Percentiles rank a stretch among this genome's conserved stretches.
Evolutionary conservation across 2,113 vertebrate species (phyloP).

Genomic region (Acinonyx jubatus): DNA sequence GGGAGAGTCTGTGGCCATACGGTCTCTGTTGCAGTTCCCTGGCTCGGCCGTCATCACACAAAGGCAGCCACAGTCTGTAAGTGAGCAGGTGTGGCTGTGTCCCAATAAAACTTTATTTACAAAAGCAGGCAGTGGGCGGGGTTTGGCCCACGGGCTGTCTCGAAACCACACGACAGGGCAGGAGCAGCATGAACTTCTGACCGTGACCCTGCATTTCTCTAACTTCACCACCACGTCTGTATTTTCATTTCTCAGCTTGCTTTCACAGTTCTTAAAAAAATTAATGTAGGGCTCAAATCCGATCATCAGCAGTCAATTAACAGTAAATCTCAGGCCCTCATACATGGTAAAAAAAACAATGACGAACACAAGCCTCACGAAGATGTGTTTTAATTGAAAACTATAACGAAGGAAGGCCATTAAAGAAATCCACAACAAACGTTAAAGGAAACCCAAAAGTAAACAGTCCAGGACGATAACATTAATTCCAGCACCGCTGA

Average conservation of each 20-base stretch:
- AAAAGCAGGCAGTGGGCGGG: background rate
- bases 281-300: background rate
- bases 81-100: background rate
- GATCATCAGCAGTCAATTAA: background rate
- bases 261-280: background rate
- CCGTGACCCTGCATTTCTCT: rapidly evolving
- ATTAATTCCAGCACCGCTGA: rapidly evolving
- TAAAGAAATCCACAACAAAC: background rate
- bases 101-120: background rate
- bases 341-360: background rate
- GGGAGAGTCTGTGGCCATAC: background rate
- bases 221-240: background rate
- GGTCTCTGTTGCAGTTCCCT: background rate
- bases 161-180: background rate
- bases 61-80: background rate
- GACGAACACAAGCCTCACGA: background rate
- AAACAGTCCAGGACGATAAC: background rate
- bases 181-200: background rate
- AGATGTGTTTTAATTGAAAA: background rate
- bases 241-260: background rate
- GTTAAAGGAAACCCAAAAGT: background rate
- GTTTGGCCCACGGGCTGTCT: background rate
- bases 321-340: background rate
- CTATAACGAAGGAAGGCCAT: background rate
- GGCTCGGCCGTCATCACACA: rapidly evolving